Evolutionary conservation across 2,113 vertebrate species (phyloP).

Genomic region (Probosciger aterrimus): DNA sequence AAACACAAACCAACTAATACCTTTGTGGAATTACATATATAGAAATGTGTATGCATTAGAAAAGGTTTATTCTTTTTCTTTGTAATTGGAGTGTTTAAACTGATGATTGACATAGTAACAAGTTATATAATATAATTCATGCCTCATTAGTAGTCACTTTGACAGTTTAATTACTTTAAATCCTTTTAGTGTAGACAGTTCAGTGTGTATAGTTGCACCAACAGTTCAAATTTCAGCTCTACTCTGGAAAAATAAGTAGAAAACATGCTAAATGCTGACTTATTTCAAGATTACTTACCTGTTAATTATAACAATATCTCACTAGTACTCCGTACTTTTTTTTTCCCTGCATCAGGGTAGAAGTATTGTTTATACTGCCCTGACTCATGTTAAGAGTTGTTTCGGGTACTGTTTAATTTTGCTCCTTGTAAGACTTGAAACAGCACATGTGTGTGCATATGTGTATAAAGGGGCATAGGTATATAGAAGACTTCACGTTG

Average conservation of each 20-base stretch:
- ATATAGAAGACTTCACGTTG: neutral
- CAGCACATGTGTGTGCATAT: neutral
- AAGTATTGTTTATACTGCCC: neutral
- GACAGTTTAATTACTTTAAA: neutral
- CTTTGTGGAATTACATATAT: neutral
- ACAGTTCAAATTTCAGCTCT: neutral
- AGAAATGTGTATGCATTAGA: neutral
- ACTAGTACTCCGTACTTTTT: neutral
- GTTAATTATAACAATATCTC: neutral
- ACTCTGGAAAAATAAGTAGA: neutral
- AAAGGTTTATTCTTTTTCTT: neutral
- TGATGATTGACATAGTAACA: neutral
- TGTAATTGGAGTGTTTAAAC: neutral
- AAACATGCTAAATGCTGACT: neutral
- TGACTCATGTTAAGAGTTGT: neutral
- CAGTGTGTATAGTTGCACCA: neutral
- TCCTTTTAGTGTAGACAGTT: neutral
- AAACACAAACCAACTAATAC: neutral
- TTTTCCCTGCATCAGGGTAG: neutral
- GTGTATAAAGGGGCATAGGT: neutral
- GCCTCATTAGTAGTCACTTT: neutral
- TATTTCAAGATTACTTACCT: neutral
- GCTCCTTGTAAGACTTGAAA: neutral
- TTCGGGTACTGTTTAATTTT: neutral
- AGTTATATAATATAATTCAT: neutral